These are phyloP conservation scores for Tigriopus japonicus DNA, from an alignment of 1,140 invertebrate species.

Conservation along the genomic window DNA sequence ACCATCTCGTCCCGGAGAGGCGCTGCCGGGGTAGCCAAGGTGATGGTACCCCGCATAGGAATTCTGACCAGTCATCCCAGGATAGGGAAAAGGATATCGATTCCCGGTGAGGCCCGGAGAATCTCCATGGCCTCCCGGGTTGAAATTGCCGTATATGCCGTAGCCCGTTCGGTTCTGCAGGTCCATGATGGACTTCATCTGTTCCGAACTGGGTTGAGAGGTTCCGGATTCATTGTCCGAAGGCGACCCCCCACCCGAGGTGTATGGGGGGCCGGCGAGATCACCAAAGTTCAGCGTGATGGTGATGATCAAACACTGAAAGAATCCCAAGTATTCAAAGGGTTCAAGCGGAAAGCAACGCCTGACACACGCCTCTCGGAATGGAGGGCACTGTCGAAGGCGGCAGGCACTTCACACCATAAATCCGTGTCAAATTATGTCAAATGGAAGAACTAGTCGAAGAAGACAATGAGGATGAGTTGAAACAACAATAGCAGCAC, in stretches of 20 bases:
- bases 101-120: neutral
- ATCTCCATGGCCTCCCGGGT: neutral
- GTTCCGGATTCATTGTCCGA: neutral
- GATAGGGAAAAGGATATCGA: neutral
- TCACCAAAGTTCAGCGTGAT: neutral
- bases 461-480: too few species aligned
- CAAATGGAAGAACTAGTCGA: too few species aligned
- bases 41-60: slow-evolving; percentile 1
- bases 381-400: too few species aligned
- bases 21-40: neutral
- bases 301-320: neutral
- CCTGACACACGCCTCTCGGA: neutral
- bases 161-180: slow-evolving; percentile 2
- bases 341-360: neutral
- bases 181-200: slow-evolving; percentile 12
- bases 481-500: too few species aligned
- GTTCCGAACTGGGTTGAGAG: neutral
- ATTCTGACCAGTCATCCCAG: neutral
- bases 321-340: neutral
- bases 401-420: too few species aligned
- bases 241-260: neutral
- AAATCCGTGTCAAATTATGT: too few species aligned
- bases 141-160: neutral
- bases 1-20: neutral
- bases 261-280: neutral